These are phyloP conservation scores for Sinocyclocheilus maitianheensis DNA, from an alignment of 2,113 vertebrate species.

Conservation along the genomic window DNA sequence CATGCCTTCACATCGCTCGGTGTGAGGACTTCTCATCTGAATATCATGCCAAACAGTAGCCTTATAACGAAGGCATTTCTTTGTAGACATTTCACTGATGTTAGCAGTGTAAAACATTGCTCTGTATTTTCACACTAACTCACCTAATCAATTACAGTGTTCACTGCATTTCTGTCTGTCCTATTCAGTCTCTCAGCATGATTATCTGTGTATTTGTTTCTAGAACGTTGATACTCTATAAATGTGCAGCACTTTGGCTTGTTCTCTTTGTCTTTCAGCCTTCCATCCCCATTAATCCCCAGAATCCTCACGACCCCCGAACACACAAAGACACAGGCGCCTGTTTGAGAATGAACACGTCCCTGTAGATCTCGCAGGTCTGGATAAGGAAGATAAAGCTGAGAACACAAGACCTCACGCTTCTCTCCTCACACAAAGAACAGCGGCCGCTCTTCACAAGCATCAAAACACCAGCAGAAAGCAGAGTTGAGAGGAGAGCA, in stretches of 20 bases:
- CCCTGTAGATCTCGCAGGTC: conserved; percentile 18
- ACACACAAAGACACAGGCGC: conserved; percentile 15
- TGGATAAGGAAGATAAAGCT: conserved; percentile 34
- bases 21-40: neutral
- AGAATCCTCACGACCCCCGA: conserved; percentile 28
- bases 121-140: no score
- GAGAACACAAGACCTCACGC: conserved; percentile 29
- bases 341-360: conserved; percentile 23
- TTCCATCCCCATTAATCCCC: conserved; percentile 36
- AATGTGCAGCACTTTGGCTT: neutral
- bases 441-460: neutral
- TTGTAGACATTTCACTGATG: no score
- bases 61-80: no score
- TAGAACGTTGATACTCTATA: neutral
- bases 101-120: no score
- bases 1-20: no score
- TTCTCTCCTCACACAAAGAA: conserved; percentile 36
- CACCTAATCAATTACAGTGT: no score
- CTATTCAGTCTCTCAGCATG: neutral
- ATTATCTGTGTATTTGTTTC: neutral
- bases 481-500: no score
- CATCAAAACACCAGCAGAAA: neutral
- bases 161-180: no score
- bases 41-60: neutral
- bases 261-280: conserved; percentile 55